Evolutionary conservation across 2,113 vertebrate genomes (phyloP).

Genomic region (Ceuthmochares aereus): DNA sequence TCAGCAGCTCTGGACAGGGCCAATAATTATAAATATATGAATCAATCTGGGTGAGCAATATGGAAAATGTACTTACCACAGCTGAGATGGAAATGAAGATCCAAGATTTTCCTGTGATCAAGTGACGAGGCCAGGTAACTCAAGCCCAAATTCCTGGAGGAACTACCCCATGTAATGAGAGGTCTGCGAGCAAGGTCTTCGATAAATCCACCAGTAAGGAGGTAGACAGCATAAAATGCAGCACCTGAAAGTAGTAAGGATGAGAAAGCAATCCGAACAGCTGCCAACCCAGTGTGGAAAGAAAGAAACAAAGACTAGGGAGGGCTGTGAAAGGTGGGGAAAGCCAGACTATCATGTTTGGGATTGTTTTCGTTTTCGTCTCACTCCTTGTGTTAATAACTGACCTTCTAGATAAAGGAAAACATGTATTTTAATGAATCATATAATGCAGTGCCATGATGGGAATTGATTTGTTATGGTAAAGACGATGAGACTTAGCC

Average conservation of each 20-base stretch:
- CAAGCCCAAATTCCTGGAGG: neutral
- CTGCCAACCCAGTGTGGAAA: neutral
- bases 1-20: neutral
- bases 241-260: neutral
- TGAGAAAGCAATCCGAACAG: neutral
- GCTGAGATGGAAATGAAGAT: neutral
- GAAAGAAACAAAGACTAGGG: neutral
- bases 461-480: neutral
- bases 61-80: neutral
- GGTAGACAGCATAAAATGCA: neutral
- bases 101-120: neutral
- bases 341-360: accelerated
- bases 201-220: neutral
- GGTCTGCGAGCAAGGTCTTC: neutral
- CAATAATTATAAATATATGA: neutral
- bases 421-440: neutral
- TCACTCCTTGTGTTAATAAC: neutral
- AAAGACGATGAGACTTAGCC: neutral
- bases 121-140: neutral
- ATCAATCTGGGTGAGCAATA: neutral
- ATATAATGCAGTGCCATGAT: neutral
- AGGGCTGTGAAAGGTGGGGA: neutral
- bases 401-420: neutral
- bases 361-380: neutral
- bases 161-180: neutral